Percentiles rank a stretch among this genome's conserved stretches.
phyloP scores from a whole-genome alignment of 2,888 invertebrate species.

The Lepidochrysops patricia region DNA sequence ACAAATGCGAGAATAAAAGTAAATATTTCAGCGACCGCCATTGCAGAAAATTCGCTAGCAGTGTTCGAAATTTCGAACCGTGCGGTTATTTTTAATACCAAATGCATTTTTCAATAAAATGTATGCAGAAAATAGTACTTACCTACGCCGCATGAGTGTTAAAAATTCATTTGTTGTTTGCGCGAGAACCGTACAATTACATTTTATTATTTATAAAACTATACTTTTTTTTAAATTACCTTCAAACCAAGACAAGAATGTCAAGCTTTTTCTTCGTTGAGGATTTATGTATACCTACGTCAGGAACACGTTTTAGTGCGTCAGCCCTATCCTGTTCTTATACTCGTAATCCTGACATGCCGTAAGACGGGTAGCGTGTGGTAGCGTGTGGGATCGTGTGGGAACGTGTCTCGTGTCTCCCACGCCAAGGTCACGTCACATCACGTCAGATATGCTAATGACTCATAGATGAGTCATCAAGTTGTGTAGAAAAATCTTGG shows the following conservation, averaged over 20 bases:
- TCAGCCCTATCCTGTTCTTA: slow-evolving; percentile 38
- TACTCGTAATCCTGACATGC: slow-evolving; percentile 52
- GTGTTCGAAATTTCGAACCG: no score
- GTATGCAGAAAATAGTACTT: no score
- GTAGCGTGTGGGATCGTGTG: slow-evolving; percentile 53
- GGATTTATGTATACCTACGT: not conserved
- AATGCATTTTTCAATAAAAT: no score
- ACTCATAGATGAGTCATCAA: slow-evolving; percentile 7
- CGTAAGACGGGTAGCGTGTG: slow-evolving; percentile 63
- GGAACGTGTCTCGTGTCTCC: not conserved
- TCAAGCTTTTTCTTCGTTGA: not conserved
- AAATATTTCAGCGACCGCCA: no score
- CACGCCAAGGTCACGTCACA: slow-evolving; percentile 26
- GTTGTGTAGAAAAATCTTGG: not conserved
- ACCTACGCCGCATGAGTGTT: no score
- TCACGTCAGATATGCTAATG: slow-evolving; percentile 3
- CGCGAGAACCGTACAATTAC: no score
- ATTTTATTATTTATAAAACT: no score
- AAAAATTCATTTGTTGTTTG: no score
- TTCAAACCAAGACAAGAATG: not conserved
- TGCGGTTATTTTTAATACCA: no score
- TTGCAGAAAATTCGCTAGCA: no score
- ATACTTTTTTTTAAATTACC: not conserved
- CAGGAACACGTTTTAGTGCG: slow-evolving; percentile 15
- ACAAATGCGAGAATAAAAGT: no score